Evolutionary conservation across 2,797 vertebrate species (phyloP).

Genomic region (Sorex maritimensis): DNA sequence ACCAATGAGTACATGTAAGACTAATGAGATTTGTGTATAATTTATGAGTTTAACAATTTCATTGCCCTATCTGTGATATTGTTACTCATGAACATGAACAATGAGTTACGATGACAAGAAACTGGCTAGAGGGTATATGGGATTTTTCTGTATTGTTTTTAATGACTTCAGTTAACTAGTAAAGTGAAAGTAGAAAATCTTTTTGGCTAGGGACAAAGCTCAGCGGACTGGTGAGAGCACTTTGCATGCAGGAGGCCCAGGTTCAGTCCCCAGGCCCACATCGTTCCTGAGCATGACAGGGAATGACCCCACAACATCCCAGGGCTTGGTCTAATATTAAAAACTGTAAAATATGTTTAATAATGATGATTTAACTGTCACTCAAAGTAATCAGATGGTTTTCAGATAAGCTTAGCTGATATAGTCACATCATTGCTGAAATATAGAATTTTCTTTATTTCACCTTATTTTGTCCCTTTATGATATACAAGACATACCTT

Average conservation of each 20-base stretch:
- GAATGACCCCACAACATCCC: too few relatives aligned
- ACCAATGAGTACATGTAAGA: background rate
- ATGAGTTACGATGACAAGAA: background rate
- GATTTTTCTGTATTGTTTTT: constrained; percentile 1
- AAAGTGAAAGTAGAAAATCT: too few relatives aligned
- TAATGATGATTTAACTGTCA: constrained; percentile 16
- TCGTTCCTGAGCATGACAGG: too few relatives aligned
- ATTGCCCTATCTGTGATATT: background rate
- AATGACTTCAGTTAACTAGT: too few relatives aligned
- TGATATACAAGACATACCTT: background rate
- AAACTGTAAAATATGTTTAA: background rate
- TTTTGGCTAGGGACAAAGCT: too few relatives aligned
- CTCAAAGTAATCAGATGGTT: constrained; percentile 25
- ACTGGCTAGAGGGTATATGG: background rate
- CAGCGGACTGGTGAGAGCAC: too few relatives aligned
- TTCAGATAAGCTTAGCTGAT: background rate
- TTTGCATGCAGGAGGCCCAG: too few relatives aligned
- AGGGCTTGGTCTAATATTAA: too few relatives aligned
- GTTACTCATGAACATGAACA: too few relatives aligned
- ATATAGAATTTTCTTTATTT: background rate
- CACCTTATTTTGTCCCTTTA: background rate
- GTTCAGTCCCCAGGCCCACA: too few relatives aligned
- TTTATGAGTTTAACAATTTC: background rate
- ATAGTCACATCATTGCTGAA: background rate
- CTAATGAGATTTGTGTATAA: background rate